Base-by-base conservation (phyloP, 2,113 vertebrate genomes). In the Tautogolabrus adspersus region DNA sequence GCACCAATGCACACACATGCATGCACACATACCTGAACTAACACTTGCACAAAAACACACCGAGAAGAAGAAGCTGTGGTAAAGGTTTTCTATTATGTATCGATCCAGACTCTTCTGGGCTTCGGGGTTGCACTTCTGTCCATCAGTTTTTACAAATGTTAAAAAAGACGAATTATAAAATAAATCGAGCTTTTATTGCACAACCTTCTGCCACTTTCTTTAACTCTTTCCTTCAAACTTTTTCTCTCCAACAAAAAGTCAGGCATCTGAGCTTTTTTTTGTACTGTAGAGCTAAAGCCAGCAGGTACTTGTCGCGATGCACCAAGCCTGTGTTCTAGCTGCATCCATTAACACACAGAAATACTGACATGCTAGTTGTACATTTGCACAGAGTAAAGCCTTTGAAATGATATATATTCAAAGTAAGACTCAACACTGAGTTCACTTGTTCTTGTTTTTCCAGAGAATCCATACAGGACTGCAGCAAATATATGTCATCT, bases 11-110 rank as follows among this genome's bases (percentile, higher is more conserved):
- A 64, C 68, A 64, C 61, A 58, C 30, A 26, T 26, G 26, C 13
- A 68, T 40, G 18, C 9, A 34, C 61, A 57, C 37, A 59, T 44
- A 69, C 10, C 0, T 8, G 12, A 10, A 34, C 44, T 4, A 18
- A 40, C 52, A 52, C 68, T 21, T 13, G n/a, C 21, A 62, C 65
- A 77, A 18, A 57, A 52, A 1, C 12, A 21, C 73, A 73, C 74
- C 49, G 54, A 47, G 16, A 18, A 49, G 18, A 68, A 55, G 74
- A 5, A 40, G 72, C 21, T 3, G 12, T 75, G 69, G 66, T 57
- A 62, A 67, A 86, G 59, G 54, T 85, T 77, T 60, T 75, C 49
- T 52, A 66, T 75, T 66, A 19, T 47, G 55, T 61, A 90, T 89
- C 9, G 61, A 89, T 87, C 74, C 44, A 34, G 30, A 8, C n/a